Base-by-base conservation (phyloP, 1,140 invertebrate species). In the Uloborus diversus region DNA sequence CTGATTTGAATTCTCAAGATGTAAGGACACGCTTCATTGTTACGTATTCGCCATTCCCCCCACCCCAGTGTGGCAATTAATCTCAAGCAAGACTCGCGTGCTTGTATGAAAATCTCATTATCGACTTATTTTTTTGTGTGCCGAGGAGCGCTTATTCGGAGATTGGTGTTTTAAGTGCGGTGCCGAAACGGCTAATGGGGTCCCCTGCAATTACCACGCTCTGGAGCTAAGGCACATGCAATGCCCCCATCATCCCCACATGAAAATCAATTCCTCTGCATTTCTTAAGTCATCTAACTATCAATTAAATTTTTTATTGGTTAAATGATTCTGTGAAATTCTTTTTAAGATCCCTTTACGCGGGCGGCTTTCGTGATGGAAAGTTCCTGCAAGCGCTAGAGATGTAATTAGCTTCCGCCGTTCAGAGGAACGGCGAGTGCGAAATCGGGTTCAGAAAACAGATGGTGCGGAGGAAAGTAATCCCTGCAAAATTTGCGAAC, bases 101-200 rank as follows among this genome's bases (percentile, higher is more conserved):
- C 37, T 56, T 23, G 62, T 68, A 79, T 79, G 76, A 69, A 69
- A 79, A 79, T 79, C 76, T 68, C 76, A 79, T 79, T 79, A 79
- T 79, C 76, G 76, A 79, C 76, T 69, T 68, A 61, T 49, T 20
- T 51, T 51, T 5, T 51, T 64, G 37, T 53, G 51, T 14, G 2
- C 32, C 28, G 27, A 62, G 62, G 68, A 71, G 57, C 37, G 35
- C 62, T 78, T 62, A 78, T 65, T 78, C 70, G 51, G 59, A 49
- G 57, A 75, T 75, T 75, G 70, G 70, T 75, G 70, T 51, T 62
- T 59, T 75, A 75, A 75, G 70, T 75, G 70, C 30, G 59, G 57
- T 49, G 56, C 35, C 56, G 69, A 73, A 73, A 25, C 53, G 32
- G 33, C 61, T 78, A 78, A 65, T 78, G 73, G 62, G 73, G 73